phyloP scores from a whole-genome alignment of 2,113 vertebrate genomes.

The Zapornia atra region DNA sequence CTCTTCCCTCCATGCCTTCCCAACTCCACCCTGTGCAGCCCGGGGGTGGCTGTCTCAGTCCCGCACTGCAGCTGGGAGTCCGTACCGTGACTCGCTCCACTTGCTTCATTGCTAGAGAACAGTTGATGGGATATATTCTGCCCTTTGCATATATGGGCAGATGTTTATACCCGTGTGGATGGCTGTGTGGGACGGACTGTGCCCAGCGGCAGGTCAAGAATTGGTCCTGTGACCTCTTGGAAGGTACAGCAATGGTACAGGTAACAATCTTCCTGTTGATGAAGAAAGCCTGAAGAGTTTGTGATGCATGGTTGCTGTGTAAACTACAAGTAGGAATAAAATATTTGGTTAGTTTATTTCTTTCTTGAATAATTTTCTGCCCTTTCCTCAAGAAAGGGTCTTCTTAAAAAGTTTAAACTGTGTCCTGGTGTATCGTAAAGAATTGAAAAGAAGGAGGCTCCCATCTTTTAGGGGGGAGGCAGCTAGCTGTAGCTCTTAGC shows the following conservation, averaged over 20 bases:
- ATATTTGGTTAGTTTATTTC: not conserved
- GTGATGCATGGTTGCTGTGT: not conserved
- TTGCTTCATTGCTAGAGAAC: not conserved
- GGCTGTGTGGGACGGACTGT: not conserved
- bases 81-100: not conserved
- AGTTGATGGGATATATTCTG: not conserved
- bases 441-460: not conserved
- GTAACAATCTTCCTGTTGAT: not conserved
- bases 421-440: not conserved
- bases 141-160: not conserved
- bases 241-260: not conserved
- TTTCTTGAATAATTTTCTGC: not conserved
- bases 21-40: accelerated
- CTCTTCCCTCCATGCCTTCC: not conserved
- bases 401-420: not conserved
- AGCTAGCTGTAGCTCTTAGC: not conserved
- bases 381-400: not conserved
- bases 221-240: not conserved
- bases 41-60: accelerated
- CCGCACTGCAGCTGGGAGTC: not conserved
- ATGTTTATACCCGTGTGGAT: not conserved
- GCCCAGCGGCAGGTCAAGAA: not conserved
- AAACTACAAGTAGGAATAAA: not conserved
- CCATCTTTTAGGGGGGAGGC: not conserved
- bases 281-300: not conserved